Base-by-base conservation (phyloP, 2,797 vertebrate genomes). In the Todus mexicanus region DNA sequence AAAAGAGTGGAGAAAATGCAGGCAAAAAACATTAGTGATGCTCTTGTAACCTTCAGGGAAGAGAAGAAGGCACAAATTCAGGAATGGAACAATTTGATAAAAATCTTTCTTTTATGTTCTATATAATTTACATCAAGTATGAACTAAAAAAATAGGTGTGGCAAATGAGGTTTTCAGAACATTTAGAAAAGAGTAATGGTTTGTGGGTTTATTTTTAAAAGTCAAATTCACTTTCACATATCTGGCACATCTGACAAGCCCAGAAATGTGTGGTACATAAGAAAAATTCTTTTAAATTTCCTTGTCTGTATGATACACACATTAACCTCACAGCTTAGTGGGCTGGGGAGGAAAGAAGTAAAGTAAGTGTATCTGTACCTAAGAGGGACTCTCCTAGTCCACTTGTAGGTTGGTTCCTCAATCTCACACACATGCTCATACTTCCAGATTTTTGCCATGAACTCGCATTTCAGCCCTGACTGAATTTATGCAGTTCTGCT, bases 211-310 rank as follows among this genome's bases (percentile, higher is more conserved):
- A 50, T 51, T 86, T 90, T 87, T 69, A 56, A 3, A 90, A 86
- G 31, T 63, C 43, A 64, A 85, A 74, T 60, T 76, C 53, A 66
- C 37, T 64, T 8, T 35, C 35, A 60, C 31, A 13, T 29, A 48
- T 25, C n/a, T 80, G 29, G 42, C 40, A 71, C 17, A 59, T 56
- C 0, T 76, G 47, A 84, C 31, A 83, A 78, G 63, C 18, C 10
- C 40, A 71, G 26, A 90, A 61, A 35, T 2, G 1, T 1, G 0
- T 6, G 8, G 23, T 26, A 76, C 4, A 0, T 11, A 21, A 50
- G 16, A 84, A 84, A 75, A 70, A 33, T 21, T 60, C 21, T 88
- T 63, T 77, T 47, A 51, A 51, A 50, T 0, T 1, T 64, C 50
- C 26, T 33, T 69, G 20, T 14, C 45, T 61, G 14, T 51, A 29